These are phyloP conservation scores for Scopus umbretta DNA, from an alignment of 2,113 vertebrate species.

Conservation along the genomic window DNA sequence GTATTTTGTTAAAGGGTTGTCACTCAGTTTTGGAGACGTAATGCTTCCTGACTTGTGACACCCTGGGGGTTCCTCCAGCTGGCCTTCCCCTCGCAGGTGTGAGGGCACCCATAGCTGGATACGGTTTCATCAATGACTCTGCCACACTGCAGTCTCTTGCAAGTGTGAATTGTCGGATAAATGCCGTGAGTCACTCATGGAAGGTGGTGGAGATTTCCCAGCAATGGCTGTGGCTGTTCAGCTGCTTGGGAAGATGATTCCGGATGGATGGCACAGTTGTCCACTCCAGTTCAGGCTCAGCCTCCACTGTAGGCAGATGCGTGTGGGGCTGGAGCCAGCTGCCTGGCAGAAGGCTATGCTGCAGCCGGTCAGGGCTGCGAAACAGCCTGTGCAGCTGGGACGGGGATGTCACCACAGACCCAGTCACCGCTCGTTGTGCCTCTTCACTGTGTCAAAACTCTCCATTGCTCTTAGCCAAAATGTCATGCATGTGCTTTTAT, in stretches of 20 bases:
- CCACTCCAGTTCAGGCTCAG: not conserved
- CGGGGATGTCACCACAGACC: not conserved
- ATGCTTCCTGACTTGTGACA: not conserved
- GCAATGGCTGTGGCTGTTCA: not conserved
- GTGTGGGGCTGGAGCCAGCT: not conserved
- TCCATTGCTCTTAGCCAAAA: not conserved
- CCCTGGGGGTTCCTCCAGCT: not conserved
- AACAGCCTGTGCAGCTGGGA: not conserved
- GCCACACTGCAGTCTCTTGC: not conserved
- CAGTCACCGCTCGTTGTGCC: not conserved
- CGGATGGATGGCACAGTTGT: accelerated
- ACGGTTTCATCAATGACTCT: not conserved
- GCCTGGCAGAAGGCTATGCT: not conserved
- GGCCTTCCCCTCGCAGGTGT: not conserved
- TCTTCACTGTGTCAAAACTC: not conserved
- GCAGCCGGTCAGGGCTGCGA: not conserved
- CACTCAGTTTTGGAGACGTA: not conserved
- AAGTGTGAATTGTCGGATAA: not conserved
- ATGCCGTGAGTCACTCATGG: not conserved
- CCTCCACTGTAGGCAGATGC: accelerated
- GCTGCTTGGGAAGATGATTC: not conserved
- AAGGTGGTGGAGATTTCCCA: not conserved
- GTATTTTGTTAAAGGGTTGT: not conserved
- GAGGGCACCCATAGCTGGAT: not conserved
- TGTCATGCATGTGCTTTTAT: not conserved